Evolutionary conservation across 2,888 invertebrate species (phyloP).

Genomic region (Synergus japonicus): DNA sequence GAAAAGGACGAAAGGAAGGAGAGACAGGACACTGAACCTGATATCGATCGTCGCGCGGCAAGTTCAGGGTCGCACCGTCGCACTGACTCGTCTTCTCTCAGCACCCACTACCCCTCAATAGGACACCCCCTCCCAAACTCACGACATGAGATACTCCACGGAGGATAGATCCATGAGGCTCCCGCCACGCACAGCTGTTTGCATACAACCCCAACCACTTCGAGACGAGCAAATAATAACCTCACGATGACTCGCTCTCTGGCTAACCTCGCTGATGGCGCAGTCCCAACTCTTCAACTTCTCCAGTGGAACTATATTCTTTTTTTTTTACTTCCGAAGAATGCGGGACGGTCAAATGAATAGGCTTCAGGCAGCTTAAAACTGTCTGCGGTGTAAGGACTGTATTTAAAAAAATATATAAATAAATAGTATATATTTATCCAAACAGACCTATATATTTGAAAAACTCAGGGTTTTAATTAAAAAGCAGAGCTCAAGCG

Average conservation of each 20-base stretch:
- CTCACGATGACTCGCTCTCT: slow-evolving; percentile 63
- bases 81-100: slow-evolving; percentile 50
- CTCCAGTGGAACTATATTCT: neutral
- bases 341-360: slow-evolving; percentile 42
- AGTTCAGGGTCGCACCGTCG: slow-evolving; percentile 73
- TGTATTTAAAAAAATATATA: too few relatives aligned
- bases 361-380: slow-evolving; percentile 44
- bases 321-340: slow-evolving; percentile 34
- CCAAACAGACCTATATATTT: too few relatives aligned
- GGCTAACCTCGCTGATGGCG: slow-evolving; percentile 43
- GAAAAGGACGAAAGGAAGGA: slow-evolving; percentile 57
- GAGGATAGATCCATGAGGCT: slow-evolving; percentile 57
- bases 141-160: slow-evolving; percentile 10
- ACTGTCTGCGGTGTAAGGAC: slow-evolving; percentile 31
- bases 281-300: slow-evolving; percentile 36
- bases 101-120: neutral
- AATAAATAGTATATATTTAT: too few relatives aligned
- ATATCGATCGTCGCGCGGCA: slow-evolving; percentile 68
- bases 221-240: slow-evolving; percentile 67
- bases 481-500: too few relatives aligned
- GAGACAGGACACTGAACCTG: slow-evolving; percentile 60
- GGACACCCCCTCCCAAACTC: neutral
- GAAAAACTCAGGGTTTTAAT: too few relatives aligned
- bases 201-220: slow-evolving; percentile 61
- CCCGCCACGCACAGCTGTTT: slow-evolving; percentile 72